These are phyloP conservation scores for Morpho helenor DNA, from an alignment of 2,888 invertebrate species.

Conservation along the genomic window DNA sequence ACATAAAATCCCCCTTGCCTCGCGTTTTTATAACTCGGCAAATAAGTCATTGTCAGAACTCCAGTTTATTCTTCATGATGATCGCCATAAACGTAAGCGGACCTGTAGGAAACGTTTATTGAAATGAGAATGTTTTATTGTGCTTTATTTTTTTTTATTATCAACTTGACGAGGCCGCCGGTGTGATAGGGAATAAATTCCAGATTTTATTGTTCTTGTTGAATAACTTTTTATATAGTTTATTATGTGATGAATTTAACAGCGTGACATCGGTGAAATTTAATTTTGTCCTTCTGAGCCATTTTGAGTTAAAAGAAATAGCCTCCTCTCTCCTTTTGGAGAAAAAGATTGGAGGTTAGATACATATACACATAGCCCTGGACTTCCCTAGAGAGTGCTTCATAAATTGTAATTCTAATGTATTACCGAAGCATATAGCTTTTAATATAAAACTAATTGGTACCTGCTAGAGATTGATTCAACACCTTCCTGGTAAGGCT, in stretches of 20 bases:
- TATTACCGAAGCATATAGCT: no score
- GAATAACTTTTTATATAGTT: neutral
- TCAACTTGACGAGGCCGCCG: conserved; percentile 15
- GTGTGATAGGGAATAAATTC: conserved; percentile 1
- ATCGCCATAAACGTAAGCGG: conserved; percentile 47
- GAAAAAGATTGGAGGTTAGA: no score
- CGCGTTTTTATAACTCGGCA: conserved; percentile 57
- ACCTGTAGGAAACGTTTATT: conserved; percentile 41
- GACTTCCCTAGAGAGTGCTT: no score
- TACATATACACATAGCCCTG: no score
- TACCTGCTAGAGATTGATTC: no score
- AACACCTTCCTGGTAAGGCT: no score
- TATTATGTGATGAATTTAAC: neutral
- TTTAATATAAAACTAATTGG: no score
- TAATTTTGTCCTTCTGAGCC: no score
- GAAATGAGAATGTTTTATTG: conserved; percentile 34
- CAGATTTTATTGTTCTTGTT: conserved; percentile 2
- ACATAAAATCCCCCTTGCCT: conserved; percentile 49
- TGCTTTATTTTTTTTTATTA: conserved; percentile 20
- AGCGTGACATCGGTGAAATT: neutral
- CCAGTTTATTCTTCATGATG: conserved; percentile 48
- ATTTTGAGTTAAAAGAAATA: no score
- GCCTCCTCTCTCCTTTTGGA: no score
- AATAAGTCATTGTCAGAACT: conserved; percentile 60
- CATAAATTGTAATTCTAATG: no score